Base-by-base conservation (phyloP, 2,888 invertebrate genomes). In the Scelioninae gen. 1 region DNA sequence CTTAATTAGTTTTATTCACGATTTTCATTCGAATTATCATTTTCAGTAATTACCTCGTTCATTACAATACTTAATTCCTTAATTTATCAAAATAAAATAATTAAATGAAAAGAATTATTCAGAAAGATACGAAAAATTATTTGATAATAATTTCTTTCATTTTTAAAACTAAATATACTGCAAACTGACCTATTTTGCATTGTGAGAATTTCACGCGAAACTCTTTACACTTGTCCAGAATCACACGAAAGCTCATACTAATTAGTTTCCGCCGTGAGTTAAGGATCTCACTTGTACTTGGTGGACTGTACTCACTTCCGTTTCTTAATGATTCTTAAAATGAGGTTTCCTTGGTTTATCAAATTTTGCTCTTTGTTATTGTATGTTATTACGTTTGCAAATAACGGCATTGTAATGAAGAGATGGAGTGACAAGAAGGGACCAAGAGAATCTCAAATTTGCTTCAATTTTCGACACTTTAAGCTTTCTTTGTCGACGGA, bases 221-320 rank as follows among this genome's bases (percentile, higher is more conserved):
- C 78, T 74, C 62, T 72, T 80, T 80, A 74, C 80, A 74, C 83
- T 80, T 83, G 83, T 80, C 80, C 72, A 71, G 80, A 83, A 74
- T 78, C 80, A 71, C 76, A 72, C 83, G 80, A 80, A 77, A 80
- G 83, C 74, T 71, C 40, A 58, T 38, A 71, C 76, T 83, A 83
- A 83, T 80, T 83, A 80, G 79, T 80, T 83, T 83, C 79, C 79
- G 71, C n/a, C 49, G 56, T 47, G 60, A 75, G 79, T 75, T 71
- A 79, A 79, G 75, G 43, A 83, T 83, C 63, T 75, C 68, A 43
- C 60, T 31, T 71, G 55, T 49, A 77, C 68, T 82, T 66, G 23
- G 53, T 6, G 63, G 51, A 62, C 38, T 40, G 66, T 63, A 55
- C 66, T 68, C 45, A 62, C 38, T 82, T 82, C 76, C 72, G 58